Evolutionary conservation across 2,888 invertebrate genomes (phyloP).

Genomic region (Lasioglossum oenotherae): DNA sequence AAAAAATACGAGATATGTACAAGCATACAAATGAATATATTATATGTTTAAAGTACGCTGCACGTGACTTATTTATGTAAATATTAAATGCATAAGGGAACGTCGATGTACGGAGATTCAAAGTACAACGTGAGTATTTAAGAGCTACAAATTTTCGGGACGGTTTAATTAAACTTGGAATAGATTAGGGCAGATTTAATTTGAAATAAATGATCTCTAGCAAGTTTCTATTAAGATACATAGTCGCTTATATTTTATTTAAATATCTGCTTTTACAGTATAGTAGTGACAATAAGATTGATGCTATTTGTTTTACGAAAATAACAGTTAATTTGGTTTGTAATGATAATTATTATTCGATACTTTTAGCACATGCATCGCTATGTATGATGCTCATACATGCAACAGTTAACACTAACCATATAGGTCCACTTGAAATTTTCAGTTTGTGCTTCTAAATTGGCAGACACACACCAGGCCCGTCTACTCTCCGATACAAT

Average conservation of each 20-base stretch:
- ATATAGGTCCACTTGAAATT: background rate
- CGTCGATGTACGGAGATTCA: background rate
- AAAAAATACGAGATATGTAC: constrained; percentile 76
- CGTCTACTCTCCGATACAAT: background rate
- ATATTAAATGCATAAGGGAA: background rate
- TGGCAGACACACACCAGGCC: constrained; percentile 18
- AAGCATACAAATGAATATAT: constrained; percentile 83
- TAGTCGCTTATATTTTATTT: constrained; percentile 37
- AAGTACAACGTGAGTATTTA: background rate
- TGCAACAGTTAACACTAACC: constrained; percentile 15
- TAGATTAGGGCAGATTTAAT: background rate
- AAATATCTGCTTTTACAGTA: constrained; percentile 58
- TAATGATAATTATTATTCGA: constrained; percentile 17
- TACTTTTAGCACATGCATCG: constrained; percentile 12
- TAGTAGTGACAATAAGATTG: constrained; percentile 30
- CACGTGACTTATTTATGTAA: background rate
- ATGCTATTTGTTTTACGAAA: constrained; percentile 15
- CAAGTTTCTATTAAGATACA: constrained; percentile 11
- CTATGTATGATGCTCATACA: constrained; percentile 25
- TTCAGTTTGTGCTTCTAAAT: constrained; percentile 36
- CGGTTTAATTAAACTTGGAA: background rate
- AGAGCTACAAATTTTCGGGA: background rate
- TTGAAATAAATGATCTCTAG: background rate
- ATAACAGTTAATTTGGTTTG: background rate
- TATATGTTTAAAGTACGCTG: constrained; percentile 82